Conservation (phyloP, 2,888 invertebrate species). For the Xestia xanthographa region DNA sequence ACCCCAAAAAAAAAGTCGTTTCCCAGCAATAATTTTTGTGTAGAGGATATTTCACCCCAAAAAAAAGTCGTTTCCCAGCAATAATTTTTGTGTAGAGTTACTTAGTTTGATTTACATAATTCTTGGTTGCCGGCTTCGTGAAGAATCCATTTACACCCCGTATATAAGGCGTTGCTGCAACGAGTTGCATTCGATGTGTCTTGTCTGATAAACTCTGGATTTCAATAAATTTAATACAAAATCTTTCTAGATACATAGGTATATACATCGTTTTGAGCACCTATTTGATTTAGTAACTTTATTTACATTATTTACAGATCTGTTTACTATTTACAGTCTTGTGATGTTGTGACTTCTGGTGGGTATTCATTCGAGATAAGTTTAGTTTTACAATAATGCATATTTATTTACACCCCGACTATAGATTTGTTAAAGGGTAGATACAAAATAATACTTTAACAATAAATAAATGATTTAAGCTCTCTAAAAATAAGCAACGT, state of each 20-base stretch:
- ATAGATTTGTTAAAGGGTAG: neutral
- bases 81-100: neutral
- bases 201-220: neutral
- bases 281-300: slow-evolving; percentile 59
- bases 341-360: slow-evolving; percentile 43
- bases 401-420: slow-evolving; percentile 22
- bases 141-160: neutral
- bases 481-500: slow-evolving; percentile 34
- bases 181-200: neutral
- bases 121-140: neutral
- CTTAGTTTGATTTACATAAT: neutral
- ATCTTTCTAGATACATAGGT: slow-evolving; percentile 17
- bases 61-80: neutral
- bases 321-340: slow-evolving; percentile 63
- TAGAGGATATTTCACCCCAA: too few species aligned
- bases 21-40: too few species aligned
- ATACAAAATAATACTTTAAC: slow-evolving; percentile 39
- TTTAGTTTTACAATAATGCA: slow-evolving; percentile 14
- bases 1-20: too few species aligned
- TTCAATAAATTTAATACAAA: slow-evolving; percentile 51
- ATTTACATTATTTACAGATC: slow-evolving; percentile 68
- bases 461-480: slow-evolving; percentile 27
- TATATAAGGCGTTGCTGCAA: neutral
- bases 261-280: slow-evolving; percentile 60
- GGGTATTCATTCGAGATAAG: slow-evolving; percentile 34